Evolutionary conservation across 2,888 invertebrate species (phyloP), one percentile per base, ranked within the genome.

Genomic region (Drosophila picticornis): DNA sequence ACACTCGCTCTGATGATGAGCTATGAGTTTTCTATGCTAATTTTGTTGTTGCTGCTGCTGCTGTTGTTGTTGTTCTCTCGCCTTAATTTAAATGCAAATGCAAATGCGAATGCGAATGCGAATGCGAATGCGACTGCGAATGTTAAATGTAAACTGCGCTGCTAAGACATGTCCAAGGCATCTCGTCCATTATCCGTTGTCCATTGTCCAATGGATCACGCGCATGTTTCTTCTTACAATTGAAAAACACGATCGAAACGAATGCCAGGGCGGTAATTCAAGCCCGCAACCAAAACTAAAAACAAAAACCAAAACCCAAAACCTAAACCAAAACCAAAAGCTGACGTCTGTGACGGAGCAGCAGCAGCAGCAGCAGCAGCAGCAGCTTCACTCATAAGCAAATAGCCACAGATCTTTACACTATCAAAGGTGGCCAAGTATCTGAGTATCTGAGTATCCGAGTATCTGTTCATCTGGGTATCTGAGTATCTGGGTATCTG

Each of bases 11-110:
- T 81, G 86, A 85, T 90, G 86, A 88, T 87, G 90, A 87, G 86
- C 90, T 85, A 90, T 85, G 84, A 80, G 81, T 69, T 88, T 90
- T 87, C 79, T 85, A 90, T 90, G 88, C 79, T 90, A 86, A 86
- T 87, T 59, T 46, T 29, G 48, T 27, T 48, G 46, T 34, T 46
- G 59, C 43, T 38, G 51, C 57, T 38, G 9, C 0, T 38, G 19
- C 0, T 19, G 53, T 25, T 40, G 19, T 25, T 38, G 59, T 36
- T 51, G 62, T 43, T 62, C 27, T 58, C 50, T 32, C n/a, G 43
- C 61, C 70, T 84, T 80, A 84, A 85, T 85, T 85, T 82, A 87
- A 72, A 80, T 77, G 77, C 73, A 80, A 80, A 80, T 81, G 74
- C 62, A 48, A 81, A 77, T 74, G 84, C 62, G 51, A 81, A 77